Base-by-base conservation (phyloP, 1,140 invertebrate genomes). In the Drosophila setifemur region DNA sequence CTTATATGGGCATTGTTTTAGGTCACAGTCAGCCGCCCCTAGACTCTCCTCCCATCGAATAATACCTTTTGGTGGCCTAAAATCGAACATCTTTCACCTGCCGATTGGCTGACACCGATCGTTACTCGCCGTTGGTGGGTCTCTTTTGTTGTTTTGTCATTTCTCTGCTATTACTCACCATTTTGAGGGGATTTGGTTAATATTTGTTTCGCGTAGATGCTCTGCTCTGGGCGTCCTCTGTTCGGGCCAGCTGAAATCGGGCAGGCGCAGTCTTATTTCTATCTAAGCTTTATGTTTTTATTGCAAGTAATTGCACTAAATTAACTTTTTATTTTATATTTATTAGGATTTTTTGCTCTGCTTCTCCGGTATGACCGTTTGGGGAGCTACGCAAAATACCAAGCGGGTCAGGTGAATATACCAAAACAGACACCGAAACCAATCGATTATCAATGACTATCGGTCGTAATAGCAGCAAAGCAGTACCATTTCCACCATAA, bases 1-100 rank as follows among this genome's bases (percentile, higher is more conserved):
- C 78, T 57, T 83, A 83, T 83, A 83, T 78, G 78, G 78, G 73
- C 79, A 83, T 81, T 50, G 21, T 53, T 85, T 78, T 50, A 53
- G 73, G 40, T 43, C 53, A 60, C 16, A 60, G 58, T 44, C 53
- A 23, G 40, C 48, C 42, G 16, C 26, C 43, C 44, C 16, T 8
- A 18, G 7, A 1, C 19, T 9, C 6, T 7, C 19, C 11, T 21
- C 18, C 19, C 14, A 8, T 12, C 9, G 4, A 8, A 4, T 31
- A 8, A 4, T 3, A 26, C 16, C 11, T 29, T 8, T 1, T 0
- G 14, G 2, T 7, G 2, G 8, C 9, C n/a, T 6, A 14, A 19
- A 6, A 0, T 8, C 9, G n/a, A 7, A 21, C 6, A 2, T 26
- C 26, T 23, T 14, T 42, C 3, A 11, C 3, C 39, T 23, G 11